These are phyloP conservation scores for Catharus ustulatus DNA, from an alignment of 2,797 vertebrate genomes.

Conservation along the genomic window DNA sequence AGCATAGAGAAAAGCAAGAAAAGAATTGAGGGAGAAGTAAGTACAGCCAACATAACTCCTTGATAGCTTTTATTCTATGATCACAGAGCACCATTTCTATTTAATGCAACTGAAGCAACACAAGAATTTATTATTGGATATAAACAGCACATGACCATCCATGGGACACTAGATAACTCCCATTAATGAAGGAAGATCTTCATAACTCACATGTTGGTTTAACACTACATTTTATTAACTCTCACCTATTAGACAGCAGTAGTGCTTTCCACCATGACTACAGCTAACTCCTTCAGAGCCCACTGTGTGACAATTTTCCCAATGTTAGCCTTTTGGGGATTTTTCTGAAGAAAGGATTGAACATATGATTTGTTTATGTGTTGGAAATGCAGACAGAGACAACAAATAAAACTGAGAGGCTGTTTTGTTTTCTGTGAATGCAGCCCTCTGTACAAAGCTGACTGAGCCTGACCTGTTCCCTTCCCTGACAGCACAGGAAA, in stretches of 20 bases:
- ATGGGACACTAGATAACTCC: not conserved
- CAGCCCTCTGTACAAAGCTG: not conserved
- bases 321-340: not conserved
- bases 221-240: conserved; percentile 48
- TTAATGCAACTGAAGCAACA: not conserved
- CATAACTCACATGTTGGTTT: conserved; percentile 19
- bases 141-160: conserved; percentile 41
- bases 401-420: not conserved
- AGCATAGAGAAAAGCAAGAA: not conserved
- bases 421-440: not conserved
- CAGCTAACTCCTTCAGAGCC: not conserved
- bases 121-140: not conserved
- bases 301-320: not conserved
- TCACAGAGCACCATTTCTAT: conserved; percentile 27
- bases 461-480: not conserved
- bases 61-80: conserved; percentile 16
- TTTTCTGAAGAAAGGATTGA: not conserved
- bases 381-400: not conserved
- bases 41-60: conserved; percentile 19
- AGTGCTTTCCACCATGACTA: not conserved
- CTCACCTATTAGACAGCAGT: not conserved
- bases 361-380: not conserved
- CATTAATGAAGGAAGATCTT: conserved; percentile 1
- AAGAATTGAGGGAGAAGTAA: not conserved
- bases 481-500: not conserved